Percentiles rank a stretch among this genome's conserved stretches.
These are phyloP conservation scores for Rotaria macrura DNA, from an alignment of 2,888 invertebrate genomes.

Conservation along the genomic window DNA sequence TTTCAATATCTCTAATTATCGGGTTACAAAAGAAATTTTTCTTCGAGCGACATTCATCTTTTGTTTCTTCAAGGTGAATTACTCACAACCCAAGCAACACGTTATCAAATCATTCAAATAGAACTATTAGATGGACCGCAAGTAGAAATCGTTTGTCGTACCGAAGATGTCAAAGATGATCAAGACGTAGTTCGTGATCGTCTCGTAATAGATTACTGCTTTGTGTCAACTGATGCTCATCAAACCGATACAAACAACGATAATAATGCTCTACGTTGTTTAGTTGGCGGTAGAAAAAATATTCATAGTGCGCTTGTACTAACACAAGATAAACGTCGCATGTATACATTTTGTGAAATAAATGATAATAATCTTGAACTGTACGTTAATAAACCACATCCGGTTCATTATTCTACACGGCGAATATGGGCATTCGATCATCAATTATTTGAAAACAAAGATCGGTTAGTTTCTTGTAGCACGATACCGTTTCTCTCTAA, in stretches of 20 bases:
- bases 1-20: too few species aligned
- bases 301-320: slow-evolving; percentile 48
- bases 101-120: slow-evolving; percentile 30
- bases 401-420: not conserved
- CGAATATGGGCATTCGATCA: not conserved
- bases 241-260: not conserved
- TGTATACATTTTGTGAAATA: slow-evolving; percentile 48
- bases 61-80: not conserved
- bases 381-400: slow-evolving; percentile 36
- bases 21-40: too few species aligned
- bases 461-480: not conserved
- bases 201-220: slow-evolving; percentile 26
- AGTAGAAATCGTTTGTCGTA: slow-evolving; percentile 25
- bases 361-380: slow-evolving; percentile 46
- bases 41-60: too few species aligned
- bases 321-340: slow-evolving; percentile 38
- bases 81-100: not conserved
- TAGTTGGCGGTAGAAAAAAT: slow-evolving; percentile 37
- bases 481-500: too few species aligned
- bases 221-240: not conserved
- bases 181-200: slow-evolving; percentile 29
- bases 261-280: not conserved
- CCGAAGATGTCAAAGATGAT: slow-evolving; percentile 28
- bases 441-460: not conserved
- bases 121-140: slow-evolving; percentile 30